phyloP scores from a whole-genome alignment of 2,797 vertebrate species.

The Cirrhinus molitorella region DNA sequence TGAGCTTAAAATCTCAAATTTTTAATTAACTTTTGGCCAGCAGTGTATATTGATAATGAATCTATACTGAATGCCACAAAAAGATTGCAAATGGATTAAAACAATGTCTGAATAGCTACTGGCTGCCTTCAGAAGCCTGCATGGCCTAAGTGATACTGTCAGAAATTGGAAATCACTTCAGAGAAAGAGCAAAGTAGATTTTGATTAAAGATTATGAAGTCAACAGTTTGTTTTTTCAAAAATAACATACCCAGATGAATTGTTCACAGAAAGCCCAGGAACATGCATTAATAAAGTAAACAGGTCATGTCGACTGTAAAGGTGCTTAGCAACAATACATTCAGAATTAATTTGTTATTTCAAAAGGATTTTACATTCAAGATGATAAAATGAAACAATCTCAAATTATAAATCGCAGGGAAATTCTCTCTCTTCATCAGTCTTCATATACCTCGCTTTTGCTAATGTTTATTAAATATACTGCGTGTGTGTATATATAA shows the following conservation, averaged over 20 bases:
- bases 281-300: conserved; percentile 19
- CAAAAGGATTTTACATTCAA: background rate
- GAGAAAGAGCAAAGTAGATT: background rate
- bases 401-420: conserved; percentile 2
- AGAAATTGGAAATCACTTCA: background rate
- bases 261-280: background rate
- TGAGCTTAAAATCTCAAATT: background rate
- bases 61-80: background rate
- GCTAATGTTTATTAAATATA: conserved; percentile 46
- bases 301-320: conserved; percentile 23
- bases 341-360: conserved; percentile 4
- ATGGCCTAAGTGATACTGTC: background rate
- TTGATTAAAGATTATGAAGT: conserved; percentile 38
- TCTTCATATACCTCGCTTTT: conserved; percentile 11
- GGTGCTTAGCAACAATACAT: conserved; percentile 1
- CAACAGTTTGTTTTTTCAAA: background rate
- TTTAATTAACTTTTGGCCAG: background rate
- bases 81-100: background rate
- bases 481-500: conserved; percentile 16
- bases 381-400: conserved; percentile 22
- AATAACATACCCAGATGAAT: conserved; percentile 1
- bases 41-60: background rate
- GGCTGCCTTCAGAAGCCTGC: background rate
- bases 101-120: background rate
- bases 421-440: background rate